Evolutionary conservation across 2,113 vertebrate genomes (phyloP).

Genomic region (Lanius collurio): DNA sequence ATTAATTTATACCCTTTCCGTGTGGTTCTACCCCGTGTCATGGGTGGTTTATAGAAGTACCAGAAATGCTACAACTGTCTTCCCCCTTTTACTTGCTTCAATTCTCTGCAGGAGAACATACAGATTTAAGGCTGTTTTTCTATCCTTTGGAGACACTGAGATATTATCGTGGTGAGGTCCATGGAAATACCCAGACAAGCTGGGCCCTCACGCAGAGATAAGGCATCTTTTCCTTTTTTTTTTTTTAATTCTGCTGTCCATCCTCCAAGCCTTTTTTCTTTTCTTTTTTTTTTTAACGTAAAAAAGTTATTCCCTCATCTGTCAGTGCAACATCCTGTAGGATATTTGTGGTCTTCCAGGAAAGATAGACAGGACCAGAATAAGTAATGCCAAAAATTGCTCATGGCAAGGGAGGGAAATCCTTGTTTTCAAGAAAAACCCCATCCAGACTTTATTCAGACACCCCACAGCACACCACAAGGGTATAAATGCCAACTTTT

Average conservation of each 20-base stretch:
- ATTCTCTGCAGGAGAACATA: not conserved
- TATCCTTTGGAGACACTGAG: not conserved
- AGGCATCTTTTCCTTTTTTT: not conserved
- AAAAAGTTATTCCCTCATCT: not conserved
- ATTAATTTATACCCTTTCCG: constrained; percentile 18
- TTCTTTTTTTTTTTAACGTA: not conserved
- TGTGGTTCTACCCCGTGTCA: not conserved
- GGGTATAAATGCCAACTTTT: constrained; percentile 20
- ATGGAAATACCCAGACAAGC: not conserved
- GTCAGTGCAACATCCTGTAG: not conserved
- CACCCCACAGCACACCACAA: not conserved
- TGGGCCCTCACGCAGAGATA: not conserved
- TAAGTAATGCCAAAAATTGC: not conserved
- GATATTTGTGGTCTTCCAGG: not conserved
- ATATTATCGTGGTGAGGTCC: not conserved
- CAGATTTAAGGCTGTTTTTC: not conserved
- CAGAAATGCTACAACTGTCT: not conserved
- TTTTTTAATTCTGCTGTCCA: not conserved
- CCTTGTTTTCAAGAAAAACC: not conserved
- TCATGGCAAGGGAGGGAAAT: not conserved
- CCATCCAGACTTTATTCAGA: not conserved
- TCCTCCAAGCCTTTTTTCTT: not conserved
- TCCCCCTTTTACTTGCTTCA: not conserved
- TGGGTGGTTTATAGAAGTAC: not conserved
- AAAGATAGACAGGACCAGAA: not conserved